Evolutionary conservation across 2,888 invertebrate genomes (phyloP).

Genomic region (Fabriciana adippe): DNA sequence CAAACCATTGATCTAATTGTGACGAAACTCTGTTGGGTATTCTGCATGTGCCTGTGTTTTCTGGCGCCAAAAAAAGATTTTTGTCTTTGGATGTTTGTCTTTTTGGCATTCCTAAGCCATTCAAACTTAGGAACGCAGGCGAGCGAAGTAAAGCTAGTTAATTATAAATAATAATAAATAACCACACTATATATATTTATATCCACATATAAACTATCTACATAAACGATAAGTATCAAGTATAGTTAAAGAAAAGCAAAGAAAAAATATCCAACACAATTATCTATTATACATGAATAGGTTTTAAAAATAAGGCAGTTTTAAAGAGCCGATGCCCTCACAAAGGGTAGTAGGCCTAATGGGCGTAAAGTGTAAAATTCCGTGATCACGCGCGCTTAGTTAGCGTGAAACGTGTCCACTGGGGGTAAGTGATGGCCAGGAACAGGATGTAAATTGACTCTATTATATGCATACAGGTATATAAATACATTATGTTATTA

Average conservation of each 20-base stretch:
- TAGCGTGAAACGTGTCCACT: conserved; percentile 50
- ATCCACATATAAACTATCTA: no score
- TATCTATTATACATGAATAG: conserved; percentile 19
- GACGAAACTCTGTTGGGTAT: no score
- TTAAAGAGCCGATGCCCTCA: conserved; percentile 46
- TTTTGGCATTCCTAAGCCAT: no score
- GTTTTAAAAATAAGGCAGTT: conserved; percentile 42
- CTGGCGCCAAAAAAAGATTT: no score
- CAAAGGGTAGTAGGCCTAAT: conserved; percentile 55
- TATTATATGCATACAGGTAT: conserved; percentile 27
- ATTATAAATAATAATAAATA: no score
- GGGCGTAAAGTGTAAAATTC: conserved; percentile 54
- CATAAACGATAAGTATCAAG: background rate
- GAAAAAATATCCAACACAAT: conserved; percentile 9
- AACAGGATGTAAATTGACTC: conserved; percentile 41
- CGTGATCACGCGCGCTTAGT: conserved; percentile 49
- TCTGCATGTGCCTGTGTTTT: no score
- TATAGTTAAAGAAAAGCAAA: conserved; percentile 2
- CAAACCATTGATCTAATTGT: no score
- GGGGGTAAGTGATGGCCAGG: conserved; percentile 48
- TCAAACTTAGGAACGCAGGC: no score
- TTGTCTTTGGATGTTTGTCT: no score
- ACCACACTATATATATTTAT: no score
- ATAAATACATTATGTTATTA: conserved; percentile 10
- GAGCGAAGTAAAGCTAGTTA: no score